Evolutionary conservation across 1,140 invertebrate genomes (phyloP), one percentile per base, ranked within the genome.

Genomic region (Conus ventricosus): DNA sequence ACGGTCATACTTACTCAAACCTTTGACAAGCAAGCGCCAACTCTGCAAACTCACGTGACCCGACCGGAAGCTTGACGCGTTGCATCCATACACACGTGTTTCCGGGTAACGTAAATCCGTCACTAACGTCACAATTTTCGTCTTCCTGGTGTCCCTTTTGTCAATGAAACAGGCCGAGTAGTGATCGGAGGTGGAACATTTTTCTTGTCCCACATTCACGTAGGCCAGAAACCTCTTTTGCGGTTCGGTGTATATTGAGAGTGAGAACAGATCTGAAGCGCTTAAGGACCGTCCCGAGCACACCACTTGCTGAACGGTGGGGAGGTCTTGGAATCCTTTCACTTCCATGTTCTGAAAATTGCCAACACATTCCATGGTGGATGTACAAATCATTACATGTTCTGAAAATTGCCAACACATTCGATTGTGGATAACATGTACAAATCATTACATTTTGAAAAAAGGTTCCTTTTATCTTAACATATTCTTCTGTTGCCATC

Each of bases 101-200:
- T 86, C 85, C 10, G 51, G 57, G n/a, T 55, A 39, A 25, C 53
- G 51, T 39, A 86, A 25, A 25, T 76, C 85, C 20, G 63, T 23
- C 27, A 76, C 85, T 53, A 86, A 51, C 20, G 71, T 76, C 51
- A 86, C 51, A 11, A 86, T 20, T 54, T 54, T 71, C 63, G 85
- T 75, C 27, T 55, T 67, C 51, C 71, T 54, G 1, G 67, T 39
- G 85, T 86, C 23, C 5, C 10, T 53, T 17, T 15, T 20, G 85
- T 86, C 85, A 13, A 86, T 76, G 85, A 86, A 51, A 86, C 85
- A 86, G 54, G 85, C 85, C 15, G 85, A 75, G 51, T 86, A 86
- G 57, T 39, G 27, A 23, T n/a, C 71, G 15, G 85, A 86, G 4
- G 85, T 86, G 10, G 85, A 75, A 63, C 85, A 86, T n/a, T 76